phyloP scores from a whole-genome alignment of 2,797 vertebrate species.

The Vespertilio murinus region DNA sequence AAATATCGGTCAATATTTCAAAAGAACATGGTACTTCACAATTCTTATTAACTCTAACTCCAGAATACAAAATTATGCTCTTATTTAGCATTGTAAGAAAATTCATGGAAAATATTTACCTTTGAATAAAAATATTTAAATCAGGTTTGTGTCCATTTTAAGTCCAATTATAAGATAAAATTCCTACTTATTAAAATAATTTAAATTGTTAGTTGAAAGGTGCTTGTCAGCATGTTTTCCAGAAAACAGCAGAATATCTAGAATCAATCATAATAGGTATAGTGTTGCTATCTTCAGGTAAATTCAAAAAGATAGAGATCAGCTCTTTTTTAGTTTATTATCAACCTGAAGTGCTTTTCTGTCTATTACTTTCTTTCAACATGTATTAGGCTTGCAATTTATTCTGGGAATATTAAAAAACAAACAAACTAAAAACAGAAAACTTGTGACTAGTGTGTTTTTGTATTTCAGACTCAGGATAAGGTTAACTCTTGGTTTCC shows the following conservation, averaged over 20 bases:
- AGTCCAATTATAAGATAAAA: background rate
- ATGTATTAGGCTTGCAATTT: background rate
- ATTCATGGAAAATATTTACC: slow-evolving; percentile 48
- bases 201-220: background rate
- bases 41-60: slow-evolving; percentile 66
- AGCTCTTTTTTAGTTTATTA: background rate
- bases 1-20: slow-evolving; percentile 76
- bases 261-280: background rate
- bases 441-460: background rate
- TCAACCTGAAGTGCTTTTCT: background rate
- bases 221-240: background rate
- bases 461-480: background rate
- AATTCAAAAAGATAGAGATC: background rate
- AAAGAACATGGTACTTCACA: slow-evolving; percentile 48
- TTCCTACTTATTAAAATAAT: background rate
- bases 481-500: background rate
- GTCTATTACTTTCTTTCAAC: background rate
- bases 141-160: slow-evolving; percentile 41
- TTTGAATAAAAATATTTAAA: slow-evolving; percentile 50
- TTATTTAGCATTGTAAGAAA: background rate
- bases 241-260: background rate
- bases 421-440: background rate
- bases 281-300: background rate
- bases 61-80: slow-evolving; percentile 56
- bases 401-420: background rate